Evolutionary conservation across 2,113 vertebrate species (phyloP).

Genomic region (Platysteira castanea): DNA sequence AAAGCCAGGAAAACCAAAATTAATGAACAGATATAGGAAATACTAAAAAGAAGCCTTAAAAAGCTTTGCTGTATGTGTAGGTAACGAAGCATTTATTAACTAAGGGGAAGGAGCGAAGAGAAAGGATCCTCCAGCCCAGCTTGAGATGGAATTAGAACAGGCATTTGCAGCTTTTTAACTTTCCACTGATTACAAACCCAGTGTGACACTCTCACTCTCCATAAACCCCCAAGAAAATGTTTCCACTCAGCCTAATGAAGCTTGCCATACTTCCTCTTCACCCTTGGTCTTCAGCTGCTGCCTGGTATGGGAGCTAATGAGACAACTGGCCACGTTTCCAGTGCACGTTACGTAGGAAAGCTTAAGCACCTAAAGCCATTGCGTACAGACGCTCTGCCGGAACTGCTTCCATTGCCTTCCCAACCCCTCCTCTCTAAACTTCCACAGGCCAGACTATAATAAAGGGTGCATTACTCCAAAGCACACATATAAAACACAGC

Average conservation of each 20-base stretch:
- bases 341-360: background rate
- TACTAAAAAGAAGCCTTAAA: background rate
- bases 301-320: background rate
- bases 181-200: background rate
- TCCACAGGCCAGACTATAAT: background rate
- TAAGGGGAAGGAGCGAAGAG: background rate
- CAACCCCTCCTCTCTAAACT: background rate
- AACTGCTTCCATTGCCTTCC: background rate
- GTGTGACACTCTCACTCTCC: background rate
- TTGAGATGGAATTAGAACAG: background rate
- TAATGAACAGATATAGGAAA: background rate
- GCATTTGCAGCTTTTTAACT: background rate
- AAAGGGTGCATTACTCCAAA: background rate
- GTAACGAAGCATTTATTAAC: background rate
- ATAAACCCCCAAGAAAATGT: background rate
- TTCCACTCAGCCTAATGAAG: background rate
- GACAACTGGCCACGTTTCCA: background rate
- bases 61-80: background rate
- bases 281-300: background rate
- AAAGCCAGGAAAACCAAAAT: background rate
- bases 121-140: background rate
- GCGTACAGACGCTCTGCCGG: fast-evolving
- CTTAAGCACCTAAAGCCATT: background rate
- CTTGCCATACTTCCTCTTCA: background rate
- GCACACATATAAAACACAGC: background rate